phyloP scores from a whole-genome alignment of 2,797 vertebrate species.

The Cossypha dichroa region DNA sequence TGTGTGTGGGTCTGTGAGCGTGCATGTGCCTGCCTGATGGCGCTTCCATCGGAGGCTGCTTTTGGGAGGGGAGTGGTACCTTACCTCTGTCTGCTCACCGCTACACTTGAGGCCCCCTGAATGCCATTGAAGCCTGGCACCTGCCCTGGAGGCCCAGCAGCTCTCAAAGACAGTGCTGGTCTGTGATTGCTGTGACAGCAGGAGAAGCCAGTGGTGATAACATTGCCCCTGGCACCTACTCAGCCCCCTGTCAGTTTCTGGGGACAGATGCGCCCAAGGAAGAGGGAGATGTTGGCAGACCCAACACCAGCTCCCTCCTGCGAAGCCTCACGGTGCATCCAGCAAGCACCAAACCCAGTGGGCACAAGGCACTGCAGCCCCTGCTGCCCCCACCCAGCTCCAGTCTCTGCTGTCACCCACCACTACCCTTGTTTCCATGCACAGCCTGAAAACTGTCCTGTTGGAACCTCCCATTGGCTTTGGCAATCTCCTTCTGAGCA shows the following conservation, averaged over 20 bases:
- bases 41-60: too few species aligned
- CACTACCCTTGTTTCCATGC: not conserved
- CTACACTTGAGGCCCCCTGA: not conserved
- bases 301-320: not conserved
- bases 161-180: not conserved
- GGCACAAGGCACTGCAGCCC: not conserved
- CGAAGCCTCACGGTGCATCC: not conserved
- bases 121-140: rapidly evolving
- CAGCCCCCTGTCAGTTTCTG: not conserved
- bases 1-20: too few species aligned
- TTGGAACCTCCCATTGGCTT: not conserved
- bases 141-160: not conserved
- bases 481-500: not conserved
- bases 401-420: not conserved
- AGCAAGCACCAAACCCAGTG: not conserved
- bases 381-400: not conserved
- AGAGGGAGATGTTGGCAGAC: not conserved
- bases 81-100: too few species aligned
- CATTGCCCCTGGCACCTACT: not conserved
- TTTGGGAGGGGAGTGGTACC: too few species aligned
- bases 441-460: not conserved
- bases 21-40: too few species aligned
- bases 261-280: not conserved
- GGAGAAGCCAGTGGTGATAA: not conserved
- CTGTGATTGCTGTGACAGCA: not conserved